phyloP scores from a whole-genome alignment of 2,113 vertebrate species.

The Oenanthe oenanthe region DNA sequence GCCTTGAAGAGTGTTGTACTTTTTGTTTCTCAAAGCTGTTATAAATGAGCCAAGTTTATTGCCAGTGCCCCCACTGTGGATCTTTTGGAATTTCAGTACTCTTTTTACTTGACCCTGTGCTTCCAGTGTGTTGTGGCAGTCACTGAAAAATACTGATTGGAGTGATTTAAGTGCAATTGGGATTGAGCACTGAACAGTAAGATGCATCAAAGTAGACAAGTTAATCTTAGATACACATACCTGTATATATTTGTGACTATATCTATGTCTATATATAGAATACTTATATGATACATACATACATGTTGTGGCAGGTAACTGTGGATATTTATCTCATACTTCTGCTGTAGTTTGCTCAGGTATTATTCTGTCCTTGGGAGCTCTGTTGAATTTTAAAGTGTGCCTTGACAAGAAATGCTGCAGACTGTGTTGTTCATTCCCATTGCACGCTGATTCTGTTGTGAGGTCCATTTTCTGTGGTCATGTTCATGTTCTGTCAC shows the following conservation, averaged over 20 bases:
- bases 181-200: not conserved
- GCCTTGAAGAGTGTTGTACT: not conserved
- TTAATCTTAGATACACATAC: not conserved
- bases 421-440: not conserved
- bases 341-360: not conserved
- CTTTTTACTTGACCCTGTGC: not conserved
- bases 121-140: not conserved
- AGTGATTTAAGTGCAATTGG: not conserved
- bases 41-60: not conserved
- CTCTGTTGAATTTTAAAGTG: not conserved
- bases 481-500: not conserved
- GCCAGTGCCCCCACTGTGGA: not conserved
- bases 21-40: not conserved
- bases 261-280: not conserved
- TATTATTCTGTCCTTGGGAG: not conserved
- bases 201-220: not conserved
- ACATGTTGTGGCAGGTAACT: not conserved
- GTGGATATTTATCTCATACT: not conserved
- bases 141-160: not conserved
- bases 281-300: not conserved
- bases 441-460: not conserved
- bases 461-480: rapidly evolving
- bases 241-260: not conserved
- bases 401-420: not conserved
- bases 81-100: not conserved